Evolutionary conservation across 2,797 vertebrate genomes (phyloP).

Genomic region (Siniperca undulata): DNA sequence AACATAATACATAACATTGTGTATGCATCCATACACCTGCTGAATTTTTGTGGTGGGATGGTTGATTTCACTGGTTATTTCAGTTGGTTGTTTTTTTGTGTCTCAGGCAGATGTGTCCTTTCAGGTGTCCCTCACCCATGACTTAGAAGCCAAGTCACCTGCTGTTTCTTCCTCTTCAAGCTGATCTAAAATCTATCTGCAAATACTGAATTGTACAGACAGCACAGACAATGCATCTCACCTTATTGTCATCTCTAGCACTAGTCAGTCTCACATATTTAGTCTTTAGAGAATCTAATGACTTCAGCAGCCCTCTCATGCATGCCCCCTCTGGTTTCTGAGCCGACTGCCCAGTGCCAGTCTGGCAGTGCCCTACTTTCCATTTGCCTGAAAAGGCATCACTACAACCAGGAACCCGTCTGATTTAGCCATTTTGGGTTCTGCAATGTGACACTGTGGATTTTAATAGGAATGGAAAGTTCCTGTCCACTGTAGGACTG

Average conservation of each 20-base stretch:
- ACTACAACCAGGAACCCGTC: conserved; percentile 67
- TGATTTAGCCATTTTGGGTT: conserved; percentile 83
- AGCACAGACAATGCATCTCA: conserved; percentile 27
- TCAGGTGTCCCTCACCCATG: conserved; percentile 16
- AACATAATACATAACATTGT: neutral
- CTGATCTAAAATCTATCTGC: conserved; percentile 17
- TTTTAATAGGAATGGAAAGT: conserved; percentile 84
- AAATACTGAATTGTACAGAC: conserved; percentile 1
- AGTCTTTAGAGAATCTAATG: conserved; percentile 48
- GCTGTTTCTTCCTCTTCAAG: conserved; percentile 15
- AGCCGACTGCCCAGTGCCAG: conserved; percentile 63
- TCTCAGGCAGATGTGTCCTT: conserved; percentile 29
- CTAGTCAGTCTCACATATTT: conserved; percentile 27
- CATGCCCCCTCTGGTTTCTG: conserved; percentile 57
- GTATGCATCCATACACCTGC: conserved; percentile 2
- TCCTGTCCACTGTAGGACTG: conserved; percentile 70
- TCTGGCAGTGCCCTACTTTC: conserved; percentile 75
- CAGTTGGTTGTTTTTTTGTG: neutral
- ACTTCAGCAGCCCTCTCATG: conserved; percentile 57
- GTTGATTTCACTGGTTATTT: neutral
- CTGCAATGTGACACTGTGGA: conserved; percentile 77
- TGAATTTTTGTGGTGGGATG: neutral
- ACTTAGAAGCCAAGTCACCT: conserved; percentile 2
- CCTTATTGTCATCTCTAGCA: conserved; percentile 17
- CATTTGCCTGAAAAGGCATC: conserved; percentile 77